phyloP scores from a whole-genome alignment of 2,113 vertebrate genomes.

The Corydoras maculifer region DNA sequence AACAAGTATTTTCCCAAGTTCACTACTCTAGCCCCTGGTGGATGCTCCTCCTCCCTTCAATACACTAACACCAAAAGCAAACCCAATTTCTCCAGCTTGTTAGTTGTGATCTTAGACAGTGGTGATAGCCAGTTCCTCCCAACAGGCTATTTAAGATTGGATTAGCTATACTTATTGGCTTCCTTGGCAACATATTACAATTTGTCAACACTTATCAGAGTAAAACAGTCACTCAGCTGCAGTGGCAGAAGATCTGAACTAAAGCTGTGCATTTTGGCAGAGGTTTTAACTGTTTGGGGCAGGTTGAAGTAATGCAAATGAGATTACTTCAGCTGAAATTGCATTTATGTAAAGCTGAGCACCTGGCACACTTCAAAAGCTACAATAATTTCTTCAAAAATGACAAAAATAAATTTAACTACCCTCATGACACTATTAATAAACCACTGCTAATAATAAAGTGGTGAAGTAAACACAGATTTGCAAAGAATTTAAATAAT shows the following conservation, averaged over 20 bases:
- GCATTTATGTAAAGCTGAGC: constrained; percentile 26
- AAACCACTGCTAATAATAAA: too few species aligned
- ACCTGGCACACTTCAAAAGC: constrained; percentile 20
- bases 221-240: constrained; percentile 51
- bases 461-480: too few species aligned
- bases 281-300: constrained; percentile 29
- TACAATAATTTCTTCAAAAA: background rate
- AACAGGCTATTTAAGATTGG: constrained; percentile 53
- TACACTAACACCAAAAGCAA: constrained; percentile 40
- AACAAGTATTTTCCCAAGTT: constrained; percentile 31
- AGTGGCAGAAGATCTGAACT: constrained; percentile 54
- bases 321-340: constrained; percentile 46
- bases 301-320: constrained; percentile 53
- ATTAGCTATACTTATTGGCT: constrained; percentile 55
- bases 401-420: background rate
- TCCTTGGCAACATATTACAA: constrained; percentile 48
- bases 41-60: constrained; percentile 29
- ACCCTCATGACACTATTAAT: background rate
- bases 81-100: constrained; percentile 41
- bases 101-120: constrained; percentile 50
- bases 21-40: constrained; percentile 17
- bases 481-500: too few species aligned
- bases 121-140: constrained; percentile 39
- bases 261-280: constrained; percentile 44
- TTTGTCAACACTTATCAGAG: constrained; percentile 58